Evolutionary conservation across 2,797 vertebrate genomes (phyloP).

Genomic region (Anguilla marmorata): DNA sequence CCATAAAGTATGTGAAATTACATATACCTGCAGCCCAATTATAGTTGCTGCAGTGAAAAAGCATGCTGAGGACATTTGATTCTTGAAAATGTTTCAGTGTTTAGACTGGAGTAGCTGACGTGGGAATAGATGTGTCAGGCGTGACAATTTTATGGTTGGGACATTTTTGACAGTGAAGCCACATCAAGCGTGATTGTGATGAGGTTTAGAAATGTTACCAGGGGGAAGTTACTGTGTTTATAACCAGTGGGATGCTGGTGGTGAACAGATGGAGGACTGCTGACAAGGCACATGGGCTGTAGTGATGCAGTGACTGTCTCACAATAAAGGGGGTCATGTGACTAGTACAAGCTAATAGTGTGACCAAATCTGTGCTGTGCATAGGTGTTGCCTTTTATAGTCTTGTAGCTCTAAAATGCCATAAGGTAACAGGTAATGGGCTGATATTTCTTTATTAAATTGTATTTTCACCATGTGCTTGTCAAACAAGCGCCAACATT

Average conservation of each 20-base stretch:
- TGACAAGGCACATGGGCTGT: neutral
- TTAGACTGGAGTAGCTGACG: neutral
- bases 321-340: neutral
- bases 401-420: neutral
- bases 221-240: neutral
- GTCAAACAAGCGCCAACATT: neutral
- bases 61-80: neutral
- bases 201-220: neutral
- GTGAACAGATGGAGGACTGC: neutral
- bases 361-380: neutral
- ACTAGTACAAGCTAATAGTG: neutral
- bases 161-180: neutral
- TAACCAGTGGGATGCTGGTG: neutral
- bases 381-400: neutral
- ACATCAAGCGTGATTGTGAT: neutral
- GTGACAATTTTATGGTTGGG: neutral
- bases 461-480: neutral
- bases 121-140: neutral
- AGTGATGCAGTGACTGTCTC: neutral
- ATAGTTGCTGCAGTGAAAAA: neutral
- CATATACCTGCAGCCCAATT: neutral
- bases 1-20: neutral
- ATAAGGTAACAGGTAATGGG: neutral
- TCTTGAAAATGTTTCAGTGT: neutral
- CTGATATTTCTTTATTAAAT: conserved; percentile 1